Evolutionary conservation across 2,888 invertebrate genomes (phyloP).

Genomic region (Megalurothrips usitatus): DNA sequence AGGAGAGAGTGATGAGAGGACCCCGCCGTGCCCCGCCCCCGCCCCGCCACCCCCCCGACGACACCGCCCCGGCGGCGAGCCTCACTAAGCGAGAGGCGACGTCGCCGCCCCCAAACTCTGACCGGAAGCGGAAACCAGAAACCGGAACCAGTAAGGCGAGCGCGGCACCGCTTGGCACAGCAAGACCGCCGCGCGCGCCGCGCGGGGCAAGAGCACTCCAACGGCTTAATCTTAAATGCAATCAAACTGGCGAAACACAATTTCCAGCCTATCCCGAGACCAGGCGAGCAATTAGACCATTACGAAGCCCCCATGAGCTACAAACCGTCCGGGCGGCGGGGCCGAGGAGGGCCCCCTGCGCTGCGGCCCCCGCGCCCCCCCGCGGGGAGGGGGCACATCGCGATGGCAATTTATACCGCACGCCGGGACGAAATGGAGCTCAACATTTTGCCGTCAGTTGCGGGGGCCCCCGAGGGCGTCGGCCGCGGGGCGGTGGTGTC

Average conservation of each 20-base stretch:
- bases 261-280: not conserved
- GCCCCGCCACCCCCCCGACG: not conserved
- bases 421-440: too few relatives aligned
- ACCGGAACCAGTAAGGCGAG: not conserved
- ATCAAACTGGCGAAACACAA: constrained; percentile 17
- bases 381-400: too few relatives aligned
- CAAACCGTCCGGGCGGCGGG: too few relatives aligned
- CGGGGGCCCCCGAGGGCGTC: not conserved
- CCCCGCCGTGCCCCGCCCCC: not conserved
- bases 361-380: too few relatives aligned
- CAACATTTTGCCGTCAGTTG: too few relatives aligned
- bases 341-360: too few relatives aligned
- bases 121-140: constrained; percentile 3
- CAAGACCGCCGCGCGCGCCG: not conserved
- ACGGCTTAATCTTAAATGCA: constrained; percentile 18
- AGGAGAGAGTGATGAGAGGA: not conserved
- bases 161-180: not conserved
- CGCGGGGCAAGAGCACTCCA: not conserved
- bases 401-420: too few relatives aligned
- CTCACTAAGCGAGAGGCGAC: not conserved
- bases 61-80: not conserved
- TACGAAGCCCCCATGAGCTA: too few relatives aligned
- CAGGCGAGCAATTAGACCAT: too few relatives aligned
- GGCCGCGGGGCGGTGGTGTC: too few relatives aligned
- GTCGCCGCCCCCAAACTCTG: not conserved